These are phyloP conservation scores for Bufo gargarizans DNA, from an alignment of 2,113 vertebrate species.

Conservation along the genomic window DNA sequence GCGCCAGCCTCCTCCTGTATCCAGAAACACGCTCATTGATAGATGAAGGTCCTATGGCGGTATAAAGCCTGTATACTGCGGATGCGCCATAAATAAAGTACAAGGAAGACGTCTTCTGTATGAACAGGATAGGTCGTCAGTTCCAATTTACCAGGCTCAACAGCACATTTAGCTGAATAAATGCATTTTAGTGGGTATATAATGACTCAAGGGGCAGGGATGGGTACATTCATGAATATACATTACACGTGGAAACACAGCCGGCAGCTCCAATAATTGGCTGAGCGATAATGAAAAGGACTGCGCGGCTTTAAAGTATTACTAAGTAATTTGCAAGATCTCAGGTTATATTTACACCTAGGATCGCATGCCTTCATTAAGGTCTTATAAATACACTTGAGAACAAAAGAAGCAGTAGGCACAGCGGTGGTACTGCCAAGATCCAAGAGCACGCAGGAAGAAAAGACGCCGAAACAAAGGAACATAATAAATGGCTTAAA, in stretches of 20 bases:
- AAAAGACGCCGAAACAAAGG: neutral
- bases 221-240: slow-evolving; percentile 16
- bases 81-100: no score
- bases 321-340: slow-evolving; percentile 24
- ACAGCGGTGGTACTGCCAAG: neutral
- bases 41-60: no score
- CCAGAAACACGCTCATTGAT: no score
- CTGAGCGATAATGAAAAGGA: slow-evolving; percentile 19
- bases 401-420: neutral
- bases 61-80: no score
- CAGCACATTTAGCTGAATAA: neutral
- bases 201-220: neutral
- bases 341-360: slow-evolving; percentile 27
- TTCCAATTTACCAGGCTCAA: neutral
- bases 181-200: neutral
- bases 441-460: neutral
- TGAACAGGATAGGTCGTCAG: neutral
- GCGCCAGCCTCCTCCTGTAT: no score
- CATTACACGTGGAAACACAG: neutral
- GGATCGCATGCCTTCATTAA: slow-evolving; percentile 15
- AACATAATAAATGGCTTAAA: neutral
- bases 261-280: neutral
- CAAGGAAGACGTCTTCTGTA: neutral
- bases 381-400: slow-evolving; percentile 1
- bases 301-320: neutral